Base-by-base conservation (phyloP, 2,888 invertebrate species). In the Perithous albicinctus region DNA sequence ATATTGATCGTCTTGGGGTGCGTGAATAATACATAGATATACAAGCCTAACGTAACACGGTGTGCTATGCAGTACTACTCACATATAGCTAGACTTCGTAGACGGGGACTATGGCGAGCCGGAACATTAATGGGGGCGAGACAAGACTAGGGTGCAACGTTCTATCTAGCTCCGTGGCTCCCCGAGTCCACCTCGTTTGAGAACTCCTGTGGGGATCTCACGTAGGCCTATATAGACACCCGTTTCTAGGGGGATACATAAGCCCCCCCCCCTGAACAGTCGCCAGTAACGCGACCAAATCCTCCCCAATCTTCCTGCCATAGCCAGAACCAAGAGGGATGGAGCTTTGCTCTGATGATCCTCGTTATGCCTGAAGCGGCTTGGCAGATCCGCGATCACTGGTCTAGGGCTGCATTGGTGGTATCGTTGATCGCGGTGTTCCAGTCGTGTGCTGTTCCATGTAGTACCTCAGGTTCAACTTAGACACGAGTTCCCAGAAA, bases 221-320 rank as follows among this genome's bases (percentile, higher is more conserved):
- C 48, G 10, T 32, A 32, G 43, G 43, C 51, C 59, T 35, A 20
- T 20, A 26, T 18, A n/a, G 51, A 8, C 23, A 1, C 8, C 35
- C 54, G 43, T 38, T 67, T 35, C 59, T 35, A 38, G 51, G 63
- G 61, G 23, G 59, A 29, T n/a, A 46, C 38, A 38, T 72, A 80
- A 80, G 56, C 76, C 66, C 29, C 56, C 48, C 76, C 66, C 29
- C 56, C 48, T 41, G 41, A 18, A 48, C 72, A 18, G 41, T 56
- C 64, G 61, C 59, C 64, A 43, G 56, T 70, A 64, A 76, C 77
- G 48, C 67, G 54, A 66, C 80, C 38, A 77, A 80, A 76, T 80
- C 77, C 80, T 20, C 51, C 67, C 66, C 23, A 41, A 77, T 72
- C 67, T 51, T 72, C 48, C 59, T 72, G 77, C 76, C 66, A 72